Conservation (phyloP, 2,797 vertebrate species). For the Pantherophis alleghaniensis region DNA sequence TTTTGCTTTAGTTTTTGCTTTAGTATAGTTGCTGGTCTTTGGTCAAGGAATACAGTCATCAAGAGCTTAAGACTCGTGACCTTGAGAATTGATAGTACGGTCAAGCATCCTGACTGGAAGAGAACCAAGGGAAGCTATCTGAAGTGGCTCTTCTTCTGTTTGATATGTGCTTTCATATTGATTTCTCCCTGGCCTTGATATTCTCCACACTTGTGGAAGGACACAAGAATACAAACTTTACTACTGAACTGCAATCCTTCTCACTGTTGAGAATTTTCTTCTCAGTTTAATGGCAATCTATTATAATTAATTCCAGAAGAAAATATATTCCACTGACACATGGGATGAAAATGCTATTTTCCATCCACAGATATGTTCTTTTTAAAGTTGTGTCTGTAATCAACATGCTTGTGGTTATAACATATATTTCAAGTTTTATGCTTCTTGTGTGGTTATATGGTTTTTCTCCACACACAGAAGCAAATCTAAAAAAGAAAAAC, state of each 20-base stretch:
- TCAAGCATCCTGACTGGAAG: background rate
- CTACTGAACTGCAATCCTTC: background rate
- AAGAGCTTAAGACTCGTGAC: background rate
- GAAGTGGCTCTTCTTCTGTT: background rate
- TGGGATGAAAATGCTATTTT: background rate
- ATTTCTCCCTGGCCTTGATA: background rate
- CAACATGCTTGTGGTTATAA: slow-evolving; percentile 29
- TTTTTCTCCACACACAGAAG: slow-evolving; percentile 1
- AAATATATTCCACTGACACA: background rate
- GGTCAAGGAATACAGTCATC: background rate
- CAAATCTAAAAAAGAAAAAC: background rate
- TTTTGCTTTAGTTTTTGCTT: background rate
- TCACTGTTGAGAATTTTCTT: background rate
- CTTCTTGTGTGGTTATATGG: background rate
- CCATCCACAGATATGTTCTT: background rate
- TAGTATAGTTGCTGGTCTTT: background rate
- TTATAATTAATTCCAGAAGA: background rate
- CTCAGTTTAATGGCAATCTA: background rate
- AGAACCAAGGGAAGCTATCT: background rate
- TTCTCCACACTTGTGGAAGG: background rate
- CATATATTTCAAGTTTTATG: background rate
- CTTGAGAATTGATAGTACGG: background rate
- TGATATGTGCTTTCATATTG: background rate
- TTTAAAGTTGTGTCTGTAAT: slow-evolving; percentile 16
- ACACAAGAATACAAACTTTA: background rate